Base-by-base conservation (phyloP, 2,797 vertebrate genomes). In the Poecilia wingei region DNA sequence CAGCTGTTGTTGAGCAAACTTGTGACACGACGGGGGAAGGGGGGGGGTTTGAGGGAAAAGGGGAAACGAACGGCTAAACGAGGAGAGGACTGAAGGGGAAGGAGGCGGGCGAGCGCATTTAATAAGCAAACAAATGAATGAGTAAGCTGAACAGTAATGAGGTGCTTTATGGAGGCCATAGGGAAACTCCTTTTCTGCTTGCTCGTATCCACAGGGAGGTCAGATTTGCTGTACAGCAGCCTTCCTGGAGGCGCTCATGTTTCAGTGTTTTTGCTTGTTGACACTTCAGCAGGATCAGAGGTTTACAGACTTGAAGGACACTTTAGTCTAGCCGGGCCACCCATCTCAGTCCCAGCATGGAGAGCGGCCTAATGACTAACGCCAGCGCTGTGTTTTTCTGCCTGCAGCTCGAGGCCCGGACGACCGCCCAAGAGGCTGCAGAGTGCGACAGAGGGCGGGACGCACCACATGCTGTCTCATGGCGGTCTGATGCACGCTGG, bases 361-460 rank as follows among this genome's bases (percentile, higher is more conserved):
- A 79, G 59, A 91, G 89, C 45, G 28, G 76, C 59, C 80, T 92
- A 88, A 90, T 87, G 86, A 89, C 82, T 88, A 79, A 85, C 55
- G 73, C 79, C 41, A 64, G 77, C 77, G 3, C 81, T 82, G 80
- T 91, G 12, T 84, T 85, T 88, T 82, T 93, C 72, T 59, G 73
- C 83, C 72, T 95, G 93, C 96, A 99, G 98, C 95, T 99, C 98
- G 83, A 98, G 98, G 96, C 98, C 98, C 83, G 98, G 98, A 95
- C 97, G 98, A 93, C 98, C 98, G 94, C 98, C 98, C 90, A 99
- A 99, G 96, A 96, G 98, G 95, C 97, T 98, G 88, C 98, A 99
- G 93, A 98, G 97, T 94, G 96, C 97, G 92, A 97, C 97, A 72
- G 98, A 99, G 82, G 92, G 93, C 76, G 94, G 91, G 89, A 97